Percentiles rank a stretch among this genome's conserved stretches.
phyloP scores from a whole-genome alignment of 2,797 vertebrate species.

The Sebastes oblongus region DNA sequence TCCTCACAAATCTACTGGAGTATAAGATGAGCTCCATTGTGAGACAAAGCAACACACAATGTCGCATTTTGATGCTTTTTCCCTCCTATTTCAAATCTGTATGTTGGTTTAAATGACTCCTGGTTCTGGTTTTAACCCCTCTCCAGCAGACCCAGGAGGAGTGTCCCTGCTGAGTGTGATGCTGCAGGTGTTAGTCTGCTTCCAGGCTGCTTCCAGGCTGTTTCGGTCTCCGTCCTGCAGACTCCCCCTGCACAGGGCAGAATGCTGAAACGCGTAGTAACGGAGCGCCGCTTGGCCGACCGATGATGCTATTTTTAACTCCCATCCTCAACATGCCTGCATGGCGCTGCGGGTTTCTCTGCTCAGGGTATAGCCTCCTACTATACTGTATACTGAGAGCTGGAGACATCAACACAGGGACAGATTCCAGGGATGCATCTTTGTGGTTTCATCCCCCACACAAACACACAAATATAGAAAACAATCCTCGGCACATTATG shows the following conservation, averaged over 20 bases:
- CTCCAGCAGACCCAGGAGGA: not conserved
- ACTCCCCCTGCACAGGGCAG: constrained; percentile 74
- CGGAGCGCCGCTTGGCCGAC: constrained; percentile 75
- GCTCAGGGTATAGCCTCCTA: constrained; percentile 64
- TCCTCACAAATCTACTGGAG: not conserved
- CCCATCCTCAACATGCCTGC: constrained; percentile 68
- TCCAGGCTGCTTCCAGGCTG: constrained; percentile 33
- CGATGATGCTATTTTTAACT: constrained; percentile 81
- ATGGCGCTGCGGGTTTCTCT: constrained; percentile 74
- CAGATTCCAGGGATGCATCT: constrained; percentile 11
- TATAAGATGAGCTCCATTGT: not conserved
- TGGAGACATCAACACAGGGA: constrained; percentile 37
- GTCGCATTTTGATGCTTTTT: not conserved
- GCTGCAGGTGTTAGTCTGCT: constrained; percentile 34
- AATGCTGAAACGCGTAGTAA: constrained; percentile 83
- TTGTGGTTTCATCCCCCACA: not conserved
- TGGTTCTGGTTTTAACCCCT: constrained; percentile 19
- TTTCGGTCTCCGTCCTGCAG: constrained; percentile 65
- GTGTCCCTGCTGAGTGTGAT: not conserved
- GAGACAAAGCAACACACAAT: not conserved
- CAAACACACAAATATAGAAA: not conserved
- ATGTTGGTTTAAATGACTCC: not conserved
- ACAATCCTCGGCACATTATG: not conserved
- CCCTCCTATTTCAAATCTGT: not conserved
- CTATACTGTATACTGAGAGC: constrained; percentile 32